Evolutionary conservation across 1,140 invertebrate species (phyloP), one percentile per base, ranked within the genome.

Genomic region (Xylocopa sonorina): DNA sequence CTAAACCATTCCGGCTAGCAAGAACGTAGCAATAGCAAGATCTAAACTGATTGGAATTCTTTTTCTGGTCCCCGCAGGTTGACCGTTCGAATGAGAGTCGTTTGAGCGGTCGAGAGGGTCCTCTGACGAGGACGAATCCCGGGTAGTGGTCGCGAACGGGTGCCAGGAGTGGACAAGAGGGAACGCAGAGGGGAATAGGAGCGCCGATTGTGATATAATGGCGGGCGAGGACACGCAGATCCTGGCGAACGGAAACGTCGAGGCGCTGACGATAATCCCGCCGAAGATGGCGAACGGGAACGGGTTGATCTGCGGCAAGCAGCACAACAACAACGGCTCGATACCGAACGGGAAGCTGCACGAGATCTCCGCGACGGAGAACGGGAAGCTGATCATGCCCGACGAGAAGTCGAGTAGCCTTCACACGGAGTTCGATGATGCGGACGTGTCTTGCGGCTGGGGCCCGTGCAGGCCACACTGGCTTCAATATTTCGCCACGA

Each of bases 401-500:
- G 88, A 92, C 38, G 89, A 88, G 60, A 90, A 91, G n/a, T 88
- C 87, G 24, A 91, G 84, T 51, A 88, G 88, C 53, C 86, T 90
- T 51, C 87, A 90, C 34, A 91, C 84, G 51, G 89, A 90, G 55
- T 90, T 93, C 51, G 93, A 93, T 32, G 92, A 94, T 5, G 92
- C 92, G 62, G 91, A 93, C 16, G 93, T 94, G 24, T 93, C 93
- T 34, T 97, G 96, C 81, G 96, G 96, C 2, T 92, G 97, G 76
- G 96, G 96, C 6, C 94, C 94, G 5, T 96, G 94, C 79, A 93
- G 94, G 48, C 96, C 96, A 0, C 90, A 92, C 1, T 97, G 96
- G 95, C 88, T 96, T 34, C 95, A 97, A 75, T 93, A 93, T 16
- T 96, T 98, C 86, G 96, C 97, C 34, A 97, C 97, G n/a, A 98